These are phyloP conservation scores for Dendrocopos noguchii DNA, from an alignment of 2,113 vertebrate species.

Conservation along the genomic window DNA sequence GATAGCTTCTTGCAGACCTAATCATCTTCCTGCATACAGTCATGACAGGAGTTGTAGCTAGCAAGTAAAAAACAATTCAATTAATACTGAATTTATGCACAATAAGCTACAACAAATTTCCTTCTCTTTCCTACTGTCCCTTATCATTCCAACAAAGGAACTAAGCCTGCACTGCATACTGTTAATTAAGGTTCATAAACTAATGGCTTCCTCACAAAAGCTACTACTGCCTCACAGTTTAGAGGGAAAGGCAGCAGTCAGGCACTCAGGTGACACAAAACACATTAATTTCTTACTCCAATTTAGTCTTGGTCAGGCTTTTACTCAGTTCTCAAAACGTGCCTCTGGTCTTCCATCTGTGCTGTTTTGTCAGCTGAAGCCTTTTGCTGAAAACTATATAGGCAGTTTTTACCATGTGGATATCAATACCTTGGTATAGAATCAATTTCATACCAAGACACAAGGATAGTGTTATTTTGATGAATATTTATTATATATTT, in stretches of 20 bases:
- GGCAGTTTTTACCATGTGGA: background rate
- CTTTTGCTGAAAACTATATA: background rate
- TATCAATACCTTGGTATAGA: background rate
- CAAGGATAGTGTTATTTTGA: background rate
- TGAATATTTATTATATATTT: conserved; percentile 20
- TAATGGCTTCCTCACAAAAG: background rate
- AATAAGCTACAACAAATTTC: background rate
- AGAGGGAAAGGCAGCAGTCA: background rate
- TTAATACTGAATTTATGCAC: background rate
- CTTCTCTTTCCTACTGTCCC: background rate
- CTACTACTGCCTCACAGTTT: background rate
- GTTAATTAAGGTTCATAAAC: fast-evolving
- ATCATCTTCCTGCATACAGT: background rate
- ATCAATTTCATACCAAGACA: conserved; percentile 14
- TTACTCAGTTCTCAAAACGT: background rate
- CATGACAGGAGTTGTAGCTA: background rate
- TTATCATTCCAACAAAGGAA: background rate
- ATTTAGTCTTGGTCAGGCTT: background rate
- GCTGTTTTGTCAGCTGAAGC: background rate
- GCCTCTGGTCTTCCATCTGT: background rate
- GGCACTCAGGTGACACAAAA: background rate
- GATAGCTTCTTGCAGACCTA: background rate
- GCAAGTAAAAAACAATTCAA: background rate
- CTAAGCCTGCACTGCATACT: background rate
- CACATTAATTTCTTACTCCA: background rate